These are phyloP conservation scores for Eugnorisma glareosa DNA, from an alignment of 2,888 invertebrate species.

Conservation along the genomic window DNA sequence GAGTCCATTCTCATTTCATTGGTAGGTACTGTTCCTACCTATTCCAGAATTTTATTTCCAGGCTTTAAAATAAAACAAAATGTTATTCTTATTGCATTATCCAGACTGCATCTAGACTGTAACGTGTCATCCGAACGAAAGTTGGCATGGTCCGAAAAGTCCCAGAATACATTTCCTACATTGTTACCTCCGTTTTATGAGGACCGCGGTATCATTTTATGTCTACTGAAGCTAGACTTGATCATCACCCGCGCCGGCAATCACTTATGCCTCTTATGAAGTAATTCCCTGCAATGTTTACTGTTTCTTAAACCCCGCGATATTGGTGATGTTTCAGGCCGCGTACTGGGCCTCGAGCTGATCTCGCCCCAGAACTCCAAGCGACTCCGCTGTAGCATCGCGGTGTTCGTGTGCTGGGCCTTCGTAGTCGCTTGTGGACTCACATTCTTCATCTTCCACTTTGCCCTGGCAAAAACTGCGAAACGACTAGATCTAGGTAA, in stretches of 20 bases:
- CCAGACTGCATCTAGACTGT: not conserved
- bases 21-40: not conserved
- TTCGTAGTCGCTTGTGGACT: constrained; percentile 80
- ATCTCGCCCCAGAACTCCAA: constrained; percentile 78
- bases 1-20: not conserved
- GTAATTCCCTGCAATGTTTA: not conserved
- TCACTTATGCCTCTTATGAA: not conserved
- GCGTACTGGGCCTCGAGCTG: constrained; percentile 84
- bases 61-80: not conserved
- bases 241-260: not conserved
- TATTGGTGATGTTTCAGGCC: constrained; percentile 81
- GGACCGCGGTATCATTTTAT: not conserved
- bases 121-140: not conserved
- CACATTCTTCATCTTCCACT: constrained; percentile 77
- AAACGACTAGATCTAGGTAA: constrained; percentile 84
- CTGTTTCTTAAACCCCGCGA: constrained; percentile 17
- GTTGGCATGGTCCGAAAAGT: too few relatives aligned
- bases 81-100: not conserved
- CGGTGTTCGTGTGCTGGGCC: constrained; percentile 87
- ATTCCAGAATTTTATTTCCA: not conserved
- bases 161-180: not conserved
- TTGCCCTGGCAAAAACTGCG: constrained; percentile 70
- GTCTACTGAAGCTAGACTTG: not conserved
- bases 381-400: constrained; percentile 84
- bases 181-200: not conserved